Percentiles rank a stretch among this genome's conserved stretches.
Evolutionary conservation across 2,888 invertebrate species (phyloP).

Genomic region (Noctua pronuba): DNA sequence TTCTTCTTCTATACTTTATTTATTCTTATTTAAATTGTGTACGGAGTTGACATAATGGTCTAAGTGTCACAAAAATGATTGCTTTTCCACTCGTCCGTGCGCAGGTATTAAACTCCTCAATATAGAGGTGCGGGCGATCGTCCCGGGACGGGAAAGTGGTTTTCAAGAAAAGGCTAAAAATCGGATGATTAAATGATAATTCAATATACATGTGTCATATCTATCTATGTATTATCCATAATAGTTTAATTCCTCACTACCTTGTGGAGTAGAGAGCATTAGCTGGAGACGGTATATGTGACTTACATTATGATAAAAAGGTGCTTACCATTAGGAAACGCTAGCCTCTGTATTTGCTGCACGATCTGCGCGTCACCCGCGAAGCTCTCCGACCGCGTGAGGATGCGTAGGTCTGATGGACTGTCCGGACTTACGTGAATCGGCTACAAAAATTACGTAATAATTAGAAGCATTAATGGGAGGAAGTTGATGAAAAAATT

Average conservation of each 20-base stretch:
- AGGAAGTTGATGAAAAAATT: not conserved
- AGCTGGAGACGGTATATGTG: not conserved
- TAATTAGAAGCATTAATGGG: not conserved
- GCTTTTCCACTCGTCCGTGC: not conserved
- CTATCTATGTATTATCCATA: not conserved
- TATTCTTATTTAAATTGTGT: not conserved
- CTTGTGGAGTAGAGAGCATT: not conserved
- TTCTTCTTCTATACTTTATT: not conserved
- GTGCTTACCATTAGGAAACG: constrained; percentile 75
- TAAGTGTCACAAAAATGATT: not conserved
- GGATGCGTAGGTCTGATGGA: constrained; percentile 91
- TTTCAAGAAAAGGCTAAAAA: not conserved
- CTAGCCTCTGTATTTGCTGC: constrained; percentile 92
- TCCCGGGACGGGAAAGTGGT: too few species aligned
- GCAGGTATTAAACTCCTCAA: too few species aligned
- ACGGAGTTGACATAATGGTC: not conserved
- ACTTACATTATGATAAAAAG: not conserved
- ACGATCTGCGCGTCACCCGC: constrained; percentile 95
- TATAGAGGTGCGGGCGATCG: too few species aligned
- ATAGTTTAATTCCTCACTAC: too few species aligned
- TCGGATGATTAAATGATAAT: too few species aligned
- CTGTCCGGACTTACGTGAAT: constrained; percentile 91
- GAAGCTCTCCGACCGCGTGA: constrained; percentile 93
- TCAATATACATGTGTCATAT: too few species aligned
- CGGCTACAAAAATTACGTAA: constrained; percentile 73